A percentile compares a stretch with the other conserved stretches of the same genome.
These are phyloP conservation scores for Macrosoma leucophasiata DNA, from an alignment of 2,888 invertebrate species.

Conservation along the genomic window DNA sequence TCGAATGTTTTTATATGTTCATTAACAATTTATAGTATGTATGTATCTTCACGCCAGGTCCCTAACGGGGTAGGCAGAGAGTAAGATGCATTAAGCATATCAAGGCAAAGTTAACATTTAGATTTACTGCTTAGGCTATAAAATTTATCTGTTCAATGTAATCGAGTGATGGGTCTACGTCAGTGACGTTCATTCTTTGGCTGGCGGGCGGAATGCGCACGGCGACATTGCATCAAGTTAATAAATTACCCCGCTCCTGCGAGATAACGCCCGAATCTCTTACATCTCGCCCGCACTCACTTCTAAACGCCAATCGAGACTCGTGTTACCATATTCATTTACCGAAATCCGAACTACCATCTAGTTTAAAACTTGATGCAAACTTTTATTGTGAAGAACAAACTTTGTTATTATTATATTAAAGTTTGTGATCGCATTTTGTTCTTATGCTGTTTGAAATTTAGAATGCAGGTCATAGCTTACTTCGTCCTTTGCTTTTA, in stretches of 20 bases:
- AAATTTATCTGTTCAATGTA: too few relatives aligned
- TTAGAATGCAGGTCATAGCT: too few relatives aligned
- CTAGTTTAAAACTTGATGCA: too few relatives aligned
- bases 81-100: not conserved
- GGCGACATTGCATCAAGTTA: slow-evolving; percentile 64
- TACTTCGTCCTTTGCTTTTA: too few relatives aligned
- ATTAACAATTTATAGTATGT: slow-evolving; percentile 3
- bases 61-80: not conserved
- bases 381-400: not conserved
- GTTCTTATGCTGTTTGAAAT: not conserved
- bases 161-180: slow-evolving; percentile 8
- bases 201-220: slow-evolving; percentile 53
- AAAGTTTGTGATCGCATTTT: not conserved
- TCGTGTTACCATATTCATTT: slow-evolving; percentile 3
- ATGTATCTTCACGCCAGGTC: not conserved
- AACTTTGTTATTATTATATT: not conserved
- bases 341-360: too few relatives aligned
- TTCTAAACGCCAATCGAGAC: not conserved
- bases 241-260: slow-evolving; percentile 53
- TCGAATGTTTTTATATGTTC: not conserved
- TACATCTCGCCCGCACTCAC: slow-evolving; percentile 24
- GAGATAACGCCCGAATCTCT: slow-evolving; percentile 44
- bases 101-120: not conserved
- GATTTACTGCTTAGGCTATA: too few relatives aligned
- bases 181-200: slow-evolving; percentile 33